These are phyloP conservation scores for Anaspis maculata DNA, from an alignment of 2,888 invertebrate species.

Conservation along the genomic window DNA sequence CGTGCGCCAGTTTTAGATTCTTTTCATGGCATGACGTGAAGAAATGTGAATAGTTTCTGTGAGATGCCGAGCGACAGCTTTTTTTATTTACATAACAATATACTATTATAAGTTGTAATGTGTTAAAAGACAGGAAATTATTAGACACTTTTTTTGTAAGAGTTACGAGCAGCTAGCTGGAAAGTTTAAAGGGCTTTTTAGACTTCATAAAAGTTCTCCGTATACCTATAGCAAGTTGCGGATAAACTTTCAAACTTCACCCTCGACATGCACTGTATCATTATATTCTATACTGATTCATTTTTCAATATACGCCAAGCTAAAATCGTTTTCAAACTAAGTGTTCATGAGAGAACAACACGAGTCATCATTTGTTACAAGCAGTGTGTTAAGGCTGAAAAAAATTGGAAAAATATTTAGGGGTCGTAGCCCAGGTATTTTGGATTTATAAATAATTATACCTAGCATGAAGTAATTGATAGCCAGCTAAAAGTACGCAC, in stretches of 20 bases:
- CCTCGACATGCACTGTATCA: slow-evolving; percentile 21
- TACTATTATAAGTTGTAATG: slow-evolving; percentile 18
- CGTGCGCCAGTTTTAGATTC: slow-evolving; percentile 3
- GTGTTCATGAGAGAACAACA: too few relatives aligned
- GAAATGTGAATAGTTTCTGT: too few relatives aligned
- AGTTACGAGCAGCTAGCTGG: slow-evolving; percentile 11
- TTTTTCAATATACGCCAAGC: too few relatives aligned
- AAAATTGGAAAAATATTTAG: too few relatives aligned
- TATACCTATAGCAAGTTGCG: slow-evolving; percentile 16
- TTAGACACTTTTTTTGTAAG: slow-evolving; percentile 14
- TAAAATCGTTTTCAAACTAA: too few relatives aligned
- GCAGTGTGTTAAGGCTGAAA: too few relatives aligned
- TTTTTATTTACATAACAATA: slow-evolving; percentile 12
- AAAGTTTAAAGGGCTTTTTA: slow-evolving; percentile 20
- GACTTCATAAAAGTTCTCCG: slow-evolving; percentile 23
- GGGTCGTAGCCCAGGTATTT: too few relatives aligned
- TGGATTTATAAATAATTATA: too few relatives aligned
- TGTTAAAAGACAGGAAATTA: slow-evolving; percentile 23
- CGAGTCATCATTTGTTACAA: too few relatives aligned
- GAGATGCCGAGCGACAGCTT: too few relatives aligned
- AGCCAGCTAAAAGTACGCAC: too few relatives aligned
- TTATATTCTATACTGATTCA: slow-evolving; percentile 25
- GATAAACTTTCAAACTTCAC: slow-evolving; percentile 18
- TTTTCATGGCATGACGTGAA: background rate
- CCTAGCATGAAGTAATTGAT: too few relatives aligned